A percentile compares a stretch with the other conserved stretches of the same genome.
Evolutionary conservation across 2,113 vertebrate species (phyloP).

Genomic region (Raja brachyura): DNA sequence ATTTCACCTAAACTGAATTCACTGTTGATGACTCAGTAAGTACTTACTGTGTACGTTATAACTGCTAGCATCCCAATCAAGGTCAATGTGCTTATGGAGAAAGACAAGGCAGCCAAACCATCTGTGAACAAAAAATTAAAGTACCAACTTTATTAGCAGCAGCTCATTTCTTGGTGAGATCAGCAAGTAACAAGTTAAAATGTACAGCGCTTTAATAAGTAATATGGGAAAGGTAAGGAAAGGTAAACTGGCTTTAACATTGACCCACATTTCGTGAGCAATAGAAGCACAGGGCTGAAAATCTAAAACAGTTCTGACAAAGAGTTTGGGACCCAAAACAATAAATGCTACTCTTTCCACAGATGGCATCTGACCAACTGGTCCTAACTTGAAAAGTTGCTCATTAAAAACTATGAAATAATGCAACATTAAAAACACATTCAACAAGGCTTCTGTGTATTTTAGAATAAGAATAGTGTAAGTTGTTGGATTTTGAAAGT

Average conservation of each 20-base stretch:
- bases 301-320: too few species aligned
- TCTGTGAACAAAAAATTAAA: slow-evolving; percentile 57
- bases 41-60: slow-evolving; percentile 95
- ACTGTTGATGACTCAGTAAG: slow-evolving; percentile 39
- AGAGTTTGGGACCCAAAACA: too few species aligned
- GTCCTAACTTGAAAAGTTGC: too few species aligned
- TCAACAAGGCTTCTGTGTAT: too few species aligned
- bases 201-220: background rate
- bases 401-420: too few species aligned
- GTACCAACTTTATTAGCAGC: background rate
- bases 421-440: too few species aligned
- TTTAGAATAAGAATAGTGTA: too few species aligned
- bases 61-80: slow-evolving; percentile 97
- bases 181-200: background rate
- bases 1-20: slow-evolving; percentile 39
- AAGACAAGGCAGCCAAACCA: slow-evolving; percentile 85
- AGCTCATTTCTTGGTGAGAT: background rate
- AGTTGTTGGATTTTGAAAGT: too few species aligned
- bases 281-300: too few species aligned
- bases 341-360: too few species aligned
- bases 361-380: too few species aligned
- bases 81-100: slow-evolving; percentile 95
- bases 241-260: background rate
- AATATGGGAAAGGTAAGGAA: background rate
- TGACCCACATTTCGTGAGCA: too few species aligned